Percentiles rank a stretch among this genome's conserved stretches.
Conservation (phyloP, 2,113 vertebrate genomes). For the Arenaria interpres region DNA sequence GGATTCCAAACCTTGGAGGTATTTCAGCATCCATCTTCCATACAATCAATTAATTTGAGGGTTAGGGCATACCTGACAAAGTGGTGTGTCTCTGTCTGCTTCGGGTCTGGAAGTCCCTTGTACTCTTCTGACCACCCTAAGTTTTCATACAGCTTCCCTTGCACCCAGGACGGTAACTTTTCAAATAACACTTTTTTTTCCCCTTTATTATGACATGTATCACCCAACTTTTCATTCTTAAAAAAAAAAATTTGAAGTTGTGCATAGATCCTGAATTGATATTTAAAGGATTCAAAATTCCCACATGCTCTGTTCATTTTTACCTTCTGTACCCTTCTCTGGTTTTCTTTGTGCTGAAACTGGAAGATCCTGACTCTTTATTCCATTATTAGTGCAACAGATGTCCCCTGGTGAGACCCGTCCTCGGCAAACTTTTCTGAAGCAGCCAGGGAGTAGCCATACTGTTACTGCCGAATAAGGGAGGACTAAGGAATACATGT, state of each 20-base stretch:
- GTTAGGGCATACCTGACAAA: not conserved
- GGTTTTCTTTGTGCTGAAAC: not conserved
- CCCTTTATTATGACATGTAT: not conserved
- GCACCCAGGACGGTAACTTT: not conserved
- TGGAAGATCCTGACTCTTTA: not conserved
- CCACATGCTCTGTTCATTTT: not conserved
- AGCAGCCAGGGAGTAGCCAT: not conserved
- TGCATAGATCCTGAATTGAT: not conserved
- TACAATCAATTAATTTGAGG: not conserved
- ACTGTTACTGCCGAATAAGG: not conserved
- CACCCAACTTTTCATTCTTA: not conserved
- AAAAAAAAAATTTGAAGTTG: not conserved
- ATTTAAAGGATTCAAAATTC: not conserved
- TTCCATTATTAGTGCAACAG: not conserved
- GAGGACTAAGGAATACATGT: fast-evolving
- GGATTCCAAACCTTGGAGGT: not conserved
- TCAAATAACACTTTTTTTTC: not conserved
- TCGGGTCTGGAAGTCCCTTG: not conserved
- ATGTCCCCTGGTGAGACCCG: not conserved
- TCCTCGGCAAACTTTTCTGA: fast-evolving
- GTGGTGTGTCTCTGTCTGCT: not conserved
- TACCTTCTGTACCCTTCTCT: not conserved
- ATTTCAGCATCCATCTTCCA: not conserved
- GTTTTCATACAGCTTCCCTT: not conserved
- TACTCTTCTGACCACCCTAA: fast-evolving